Conservation (phyloP, 2,888 invertebrate species). For the Xestia c-nigrum region DNA sequence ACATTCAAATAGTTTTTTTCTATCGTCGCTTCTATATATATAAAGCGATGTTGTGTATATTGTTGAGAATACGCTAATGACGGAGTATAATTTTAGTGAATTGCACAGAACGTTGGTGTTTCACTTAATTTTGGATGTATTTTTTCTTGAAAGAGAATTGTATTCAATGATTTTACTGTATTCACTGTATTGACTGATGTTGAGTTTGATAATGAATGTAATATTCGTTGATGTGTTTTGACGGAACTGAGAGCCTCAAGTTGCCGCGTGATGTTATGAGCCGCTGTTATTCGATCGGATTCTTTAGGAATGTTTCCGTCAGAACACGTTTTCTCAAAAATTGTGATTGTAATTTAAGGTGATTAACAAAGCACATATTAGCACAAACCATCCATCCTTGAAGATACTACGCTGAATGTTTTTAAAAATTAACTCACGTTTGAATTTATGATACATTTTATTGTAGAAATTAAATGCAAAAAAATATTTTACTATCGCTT, state of each 20-base stretch:
- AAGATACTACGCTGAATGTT: conserved; percentile 88
- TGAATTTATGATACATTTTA: conserved; percentile 91
- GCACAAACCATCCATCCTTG: conserved; percentile 90
- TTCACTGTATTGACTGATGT: conserved; percentile 80
- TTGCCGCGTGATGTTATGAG: conserved; percentile 52
- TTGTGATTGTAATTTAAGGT: conserved; percentile 88
- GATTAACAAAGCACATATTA: conserved; percentile 88
- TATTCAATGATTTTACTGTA: conserved; percentile 87
- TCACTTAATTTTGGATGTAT: conserved; percentile 90
- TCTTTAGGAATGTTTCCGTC: conserved; percentile 58
- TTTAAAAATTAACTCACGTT: conserved; percentile 88
- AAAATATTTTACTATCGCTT: conserved; percentile 89
- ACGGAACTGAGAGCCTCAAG: conserved; percentile 55
- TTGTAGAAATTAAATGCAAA: conserved; percentile 83
- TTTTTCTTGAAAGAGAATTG: conserved; percentile 86
- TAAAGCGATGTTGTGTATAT: conserved; percentile 80
- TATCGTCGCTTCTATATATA: conserved; percentile 79
- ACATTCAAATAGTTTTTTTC: conserved; percentile 83
- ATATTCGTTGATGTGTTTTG: conserved; percentile 77
- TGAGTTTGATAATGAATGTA: conserved; percentile 81
- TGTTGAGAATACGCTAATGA: conserved; percentile 83
- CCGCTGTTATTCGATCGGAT: conserved; percentile 45
- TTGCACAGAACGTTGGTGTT: conserved; percentile 90
- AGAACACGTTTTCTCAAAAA: conserved; percentile 74
- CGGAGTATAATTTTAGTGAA: conserved; percentile 83